Base-by-base conservation (phyloP, 1,140 invertebrate genomes). In the Colletes latitarsis region DNA sequence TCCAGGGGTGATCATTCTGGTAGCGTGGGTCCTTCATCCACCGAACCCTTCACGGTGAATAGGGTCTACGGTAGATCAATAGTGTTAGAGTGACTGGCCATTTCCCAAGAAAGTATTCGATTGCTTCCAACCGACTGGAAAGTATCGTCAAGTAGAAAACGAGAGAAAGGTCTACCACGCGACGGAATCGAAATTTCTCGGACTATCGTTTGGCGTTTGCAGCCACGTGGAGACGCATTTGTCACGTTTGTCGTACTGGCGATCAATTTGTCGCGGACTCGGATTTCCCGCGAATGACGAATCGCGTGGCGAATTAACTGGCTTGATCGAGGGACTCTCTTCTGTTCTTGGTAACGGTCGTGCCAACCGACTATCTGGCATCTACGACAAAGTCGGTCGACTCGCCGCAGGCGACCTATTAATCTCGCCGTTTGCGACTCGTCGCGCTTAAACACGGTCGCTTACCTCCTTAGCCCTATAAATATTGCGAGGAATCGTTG, bases 371-470 rank as follows among this genome's bases (percentile, higher is more conserved):
- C 69, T 66, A 77, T 30, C 80, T 67, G 62, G 19, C 60, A 82
- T 82, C 52, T 52, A 52, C 46, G 66, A 82, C 68, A 80, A 84
- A 79, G 75, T 84, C 62, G 81, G 71, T 62, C 70, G 70, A 17
- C 41, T 30, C 57, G n/a, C 70, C 46, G 41, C 41, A 62, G 39
- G 70, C 70, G 70, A 19, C 39, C 70, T 46, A 30, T 60, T 60
- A 62, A 62, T 49, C 70, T 15, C 41, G 39, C 30, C 14, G 70
- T 62, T 72, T 41, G 41, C 57, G 43, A 30, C 57, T 60, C 55
- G n/a, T 60, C 14, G 57, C 70, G 57, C 17, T 72, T 72, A 60
- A 30, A 72, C 70, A 30, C 57, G 57, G 57, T 72, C 70, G 70
- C 57, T 72, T 72, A 72, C 70, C 55, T 72, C 57, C 19, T 60